Conservation (phyloP, 2,797 vertebrate genomes). For the Pipistrellus kuhlii region DNA sequence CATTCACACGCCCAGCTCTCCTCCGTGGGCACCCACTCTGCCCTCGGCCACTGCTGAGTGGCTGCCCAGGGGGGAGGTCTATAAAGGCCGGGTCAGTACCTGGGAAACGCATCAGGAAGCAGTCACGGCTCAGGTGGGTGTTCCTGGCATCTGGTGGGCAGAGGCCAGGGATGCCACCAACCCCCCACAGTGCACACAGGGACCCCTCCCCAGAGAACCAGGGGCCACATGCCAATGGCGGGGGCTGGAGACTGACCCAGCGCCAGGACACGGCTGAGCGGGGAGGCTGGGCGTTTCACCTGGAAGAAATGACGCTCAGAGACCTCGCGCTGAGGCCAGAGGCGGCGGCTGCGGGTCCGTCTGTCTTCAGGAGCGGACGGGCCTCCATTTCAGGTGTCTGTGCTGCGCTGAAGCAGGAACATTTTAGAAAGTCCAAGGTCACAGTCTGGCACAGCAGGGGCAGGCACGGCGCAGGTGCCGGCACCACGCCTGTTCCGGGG, state of each 20-base stretch:
- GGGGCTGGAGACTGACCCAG: not conserved
- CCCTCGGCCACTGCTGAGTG: not conserved
- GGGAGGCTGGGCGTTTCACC: too few species aligned
- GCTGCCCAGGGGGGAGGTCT: not conserved
- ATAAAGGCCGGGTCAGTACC: not conserved
- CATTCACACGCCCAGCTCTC: not conserved
- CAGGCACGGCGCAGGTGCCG: too few species aligned
- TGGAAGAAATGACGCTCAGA: not conserved
- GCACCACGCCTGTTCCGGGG: too few species aligned
- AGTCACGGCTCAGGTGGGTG: not conserved
- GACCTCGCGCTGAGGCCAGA: not conserved
- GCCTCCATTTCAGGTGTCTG: not conserved
- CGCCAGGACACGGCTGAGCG: too few species aligned
- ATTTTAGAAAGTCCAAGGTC: not conserved
- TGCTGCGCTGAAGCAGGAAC: not conserved
- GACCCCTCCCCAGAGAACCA: rapidly evolving
- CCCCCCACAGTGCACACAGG: not conserved
- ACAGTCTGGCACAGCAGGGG: too few species aligned
- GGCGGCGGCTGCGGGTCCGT: not conserved
- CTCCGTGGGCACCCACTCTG: not conserved
- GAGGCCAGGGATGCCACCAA: not conserved
- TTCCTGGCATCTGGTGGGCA: not conserved
- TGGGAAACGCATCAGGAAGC: not conserved
- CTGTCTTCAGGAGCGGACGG: not conserved
- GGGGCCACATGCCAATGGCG: not conserved